Conservation (phyloP, 2,888 invertebrate species). For the Kryphioiulus occultus region DNA sequence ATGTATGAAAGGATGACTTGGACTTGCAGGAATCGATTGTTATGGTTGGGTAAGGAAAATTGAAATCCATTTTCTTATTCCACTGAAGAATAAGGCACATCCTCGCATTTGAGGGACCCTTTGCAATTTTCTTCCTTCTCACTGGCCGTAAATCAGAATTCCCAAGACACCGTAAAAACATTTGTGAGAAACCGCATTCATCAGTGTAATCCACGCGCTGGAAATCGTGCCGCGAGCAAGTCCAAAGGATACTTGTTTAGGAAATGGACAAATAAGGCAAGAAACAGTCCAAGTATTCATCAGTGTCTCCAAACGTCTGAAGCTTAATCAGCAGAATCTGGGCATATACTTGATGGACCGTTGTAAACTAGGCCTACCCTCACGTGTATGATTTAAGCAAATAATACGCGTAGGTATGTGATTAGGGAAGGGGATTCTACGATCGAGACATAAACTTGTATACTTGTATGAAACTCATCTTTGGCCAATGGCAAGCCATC, state of each 20-base stretch:
- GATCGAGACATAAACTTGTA: neutral
- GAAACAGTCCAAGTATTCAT: neutral
- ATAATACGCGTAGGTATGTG: neutral
- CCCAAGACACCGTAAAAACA: constrained; percentile 4
- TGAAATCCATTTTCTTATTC: neutral
- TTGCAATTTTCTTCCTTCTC: neutral
- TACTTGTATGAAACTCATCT: neutral
- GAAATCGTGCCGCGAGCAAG: neutral
- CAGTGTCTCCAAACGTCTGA: neutral
- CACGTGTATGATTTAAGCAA: neutral
- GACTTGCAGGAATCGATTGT: neutral
- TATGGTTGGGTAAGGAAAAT: neutral
- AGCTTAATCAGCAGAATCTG: neutral
- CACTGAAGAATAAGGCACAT: neutral
- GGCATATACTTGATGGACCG: neutral
- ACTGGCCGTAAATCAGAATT: constrained; percentile 18
- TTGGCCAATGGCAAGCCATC: neutral
- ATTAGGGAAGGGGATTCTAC: neutral
- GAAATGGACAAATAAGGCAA: neutral
- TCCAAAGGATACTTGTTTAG: neutral
- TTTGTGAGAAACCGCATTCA: constrained; percentile 12
- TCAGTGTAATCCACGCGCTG: neutral
- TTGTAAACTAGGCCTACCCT: neutral
- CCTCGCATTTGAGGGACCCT: neutral
- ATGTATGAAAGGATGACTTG: neutral